Evolutionary conservation across 2,797 vertebrate species (phyloP).

Genomic region (Acridotheres tristis): DNA sequence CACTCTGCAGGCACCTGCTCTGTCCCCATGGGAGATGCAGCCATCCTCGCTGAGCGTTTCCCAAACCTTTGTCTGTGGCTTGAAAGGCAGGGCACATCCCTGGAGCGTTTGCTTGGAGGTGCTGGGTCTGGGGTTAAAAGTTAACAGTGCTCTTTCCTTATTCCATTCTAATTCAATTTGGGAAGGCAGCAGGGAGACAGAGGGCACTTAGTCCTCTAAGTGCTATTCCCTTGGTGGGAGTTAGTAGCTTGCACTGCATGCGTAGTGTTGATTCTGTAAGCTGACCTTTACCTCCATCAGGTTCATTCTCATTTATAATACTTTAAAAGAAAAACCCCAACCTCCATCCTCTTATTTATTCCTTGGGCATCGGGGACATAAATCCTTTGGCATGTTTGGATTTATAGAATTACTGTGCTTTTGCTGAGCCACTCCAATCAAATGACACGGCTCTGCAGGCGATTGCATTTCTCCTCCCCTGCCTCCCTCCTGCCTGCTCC

Average conservation of each 20-base stretch:
- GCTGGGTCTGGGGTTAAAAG: not conserved
- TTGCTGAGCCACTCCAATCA: conserved; percentile 37
- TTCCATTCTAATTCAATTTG: conserved; percentile 27
- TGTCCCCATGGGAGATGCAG: not conserved
- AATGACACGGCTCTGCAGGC: not conserved
- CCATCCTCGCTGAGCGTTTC: accelerated
- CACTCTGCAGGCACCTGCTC: not conserved
- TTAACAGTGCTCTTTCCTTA: conserved; percentile 19
- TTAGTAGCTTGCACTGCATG: not conserved
- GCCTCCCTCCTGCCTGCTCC: not conserved
- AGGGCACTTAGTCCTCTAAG: conserved; percentile 20
- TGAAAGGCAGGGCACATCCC: not conserved
- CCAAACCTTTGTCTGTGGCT: not conserved
- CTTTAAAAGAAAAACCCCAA: not conserved
- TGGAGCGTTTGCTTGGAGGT: not conserved
- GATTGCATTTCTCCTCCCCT: not conserved
- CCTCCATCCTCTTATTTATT: conserved; percentile 20
- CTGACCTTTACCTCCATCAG: conserved; percentile 9
- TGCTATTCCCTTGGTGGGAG: conserved; percentile 27
- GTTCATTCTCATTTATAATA: conserved; percentile 25
- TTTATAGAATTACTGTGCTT: conserved; percentile 33
- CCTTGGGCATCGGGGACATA: not conserved
- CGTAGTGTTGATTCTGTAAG: not conserved
- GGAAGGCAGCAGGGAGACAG: conserved; percentile 22
- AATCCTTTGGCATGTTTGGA: not conserved